Evolutionary conservation across 92 coral and sea anemone species (phyloP).

Genomic region (Siderastrea siderea): DNA sequence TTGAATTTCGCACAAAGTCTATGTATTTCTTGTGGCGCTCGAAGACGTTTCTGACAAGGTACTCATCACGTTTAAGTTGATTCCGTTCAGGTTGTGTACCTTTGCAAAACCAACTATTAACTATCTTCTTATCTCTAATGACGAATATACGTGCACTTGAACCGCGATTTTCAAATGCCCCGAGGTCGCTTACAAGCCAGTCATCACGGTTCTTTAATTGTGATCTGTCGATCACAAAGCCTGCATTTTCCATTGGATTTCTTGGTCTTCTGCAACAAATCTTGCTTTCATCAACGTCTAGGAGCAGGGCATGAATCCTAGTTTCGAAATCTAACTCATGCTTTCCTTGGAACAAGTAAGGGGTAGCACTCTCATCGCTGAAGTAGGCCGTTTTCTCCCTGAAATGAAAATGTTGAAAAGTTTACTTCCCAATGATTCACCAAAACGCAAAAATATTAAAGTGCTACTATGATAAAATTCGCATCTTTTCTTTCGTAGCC

Average conservation of each 20-base stretch:
- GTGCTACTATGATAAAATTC: too few species aligned
- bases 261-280: conserved; percentile 10
- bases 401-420: conserved; percentile 11
- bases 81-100: conserved; percentile 20
- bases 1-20: conserved; percentile 43
- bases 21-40: conserved; percentile 54
- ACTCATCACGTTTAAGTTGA: conserved; percentile 9
- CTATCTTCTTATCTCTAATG: conserved; percentile 17
- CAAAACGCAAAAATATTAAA: neutral
- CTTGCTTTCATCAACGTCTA: conserved; percentile 30
- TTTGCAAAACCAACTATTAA: conserved; percentile 17
- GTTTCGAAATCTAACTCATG: conserved; percentile 18
- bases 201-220: conserved; percentile 30
- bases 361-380: conserved; percentile 15
- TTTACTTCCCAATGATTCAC: conserved; percentile 9
- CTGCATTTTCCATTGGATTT: conserved; percentile 11
- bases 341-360: conserved; percentile 15
- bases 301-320: conserved; percentile 7
- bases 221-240: conserved; percentile 42
- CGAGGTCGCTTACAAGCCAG: conserved; percentile 45
- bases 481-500: too few species aligned
- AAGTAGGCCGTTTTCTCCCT: conserved; percentile 20
- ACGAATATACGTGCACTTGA: conserved; percentile 30
- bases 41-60: conserved; percentile 35
- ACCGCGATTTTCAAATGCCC: conserved; percentile 36